These are phyloP conservation scores for Leucophora obtusa DNA, from an alignment of 2,888 invertebrate species.

Conservation along the genomic window DNA sequence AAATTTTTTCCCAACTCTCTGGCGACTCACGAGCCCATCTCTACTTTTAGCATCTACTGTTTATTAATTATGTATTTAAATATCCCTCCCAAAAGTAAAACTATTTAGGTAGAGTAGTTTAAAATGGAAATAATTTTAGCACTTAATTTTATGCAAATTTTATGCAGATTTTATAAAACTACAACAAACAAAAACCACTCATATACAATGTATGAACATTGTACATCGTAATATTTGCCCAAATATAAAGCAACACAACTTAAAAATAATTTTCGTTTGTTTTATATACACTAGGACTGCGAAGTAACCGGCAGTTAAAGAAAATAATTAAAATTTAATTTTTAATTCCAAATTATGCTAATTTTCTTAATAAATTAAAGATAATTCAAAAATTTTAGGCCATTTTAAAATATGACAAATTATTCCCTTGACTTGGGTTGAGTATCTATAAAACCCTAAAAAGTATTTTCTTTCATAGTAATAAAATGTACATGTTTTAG, in stretches of 20 bases:
- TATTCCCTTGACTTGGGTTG: too few species aligned
- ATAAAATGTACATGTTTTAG: too few species aligned
- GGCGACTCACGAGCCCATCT: too few species aligned
- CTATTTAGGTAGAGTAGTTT: conserved; percentile 17
- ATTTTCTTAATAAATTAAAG: too few species aligned
- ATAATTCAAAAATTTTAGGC: too few species aligned
- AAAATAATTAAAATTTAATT: neutral
- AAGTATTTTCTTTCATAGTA: too few species aligned
- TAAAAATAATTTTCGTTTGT: conserved; percentile 18
- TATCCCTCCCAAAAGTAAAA: neutral
- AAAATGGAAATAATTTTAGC: conserved; percentile 59
- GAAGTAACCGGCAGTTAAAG: neutral
- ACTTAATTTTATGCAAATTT: conserved; percentile 65
- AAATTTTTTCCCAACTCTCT: too few species aligned
- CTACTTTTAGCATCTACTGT: too few species aligned
- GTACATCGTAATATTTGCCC: neutral
- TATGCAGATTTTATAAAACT: conserved; percentile 62
- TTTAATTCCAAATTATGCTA: too few species aligned
- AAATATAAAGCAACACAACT: conserved; percentile 11
- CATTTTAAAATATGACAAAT: too few species aligned
- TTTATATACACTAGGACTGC: neutral
- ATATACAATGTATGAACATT: neutral
- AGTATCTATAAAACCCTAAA: too few species aligned
- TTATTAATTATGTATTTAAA: neutral
- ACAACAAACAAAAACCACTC: conserved; percentile 31